These are phyloP conservation scores for Sakesphorus luctuosus DNA, from an alignment of 2,113 vertebrate species.

Conservation along the genomic window DNA sequence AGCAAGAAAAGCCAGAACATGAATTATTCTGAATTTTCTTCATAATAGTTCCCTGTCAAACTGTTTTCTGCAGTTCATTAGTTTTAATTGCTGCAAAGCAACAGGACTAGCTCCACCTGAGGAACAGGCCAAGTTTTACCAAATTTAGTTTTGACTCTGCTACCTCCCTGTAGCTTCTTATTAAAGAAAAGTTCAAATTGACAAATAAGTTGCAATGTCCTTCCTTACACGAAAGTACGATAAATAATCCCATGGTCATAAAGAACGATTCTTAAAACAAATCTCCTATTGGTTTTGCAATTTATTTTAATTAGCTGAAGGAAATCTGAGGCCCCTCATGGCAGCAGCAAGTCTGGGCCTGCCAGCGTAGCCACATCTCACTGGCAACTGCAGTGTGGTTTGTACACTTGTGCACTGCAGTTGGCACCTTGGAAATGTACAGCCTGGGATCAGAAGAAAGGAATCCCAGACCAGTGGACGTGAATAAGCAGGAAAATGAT, in stretches of 20 bases:
- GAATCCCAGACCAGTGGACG: not conserved
- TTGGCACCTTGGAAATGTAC: not conserved
- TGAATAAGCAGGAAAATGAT: not conserved
- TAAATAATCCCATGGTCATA: not conserved
- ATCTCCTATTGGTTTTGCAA: not conserved
- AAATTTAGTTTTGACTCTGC: not conserved
- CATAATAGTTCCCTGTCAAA: not conserved
- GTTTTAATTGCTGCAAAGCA: not conserved
- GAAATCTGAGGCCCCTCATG: not conserved
- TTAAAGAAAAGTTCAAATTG: not conserved
- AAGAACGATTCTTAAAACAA: not conserved
- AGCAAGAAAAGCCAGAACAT: not conserved
- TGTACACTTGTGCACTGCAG: fast-evolving
- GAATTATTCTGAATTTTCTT: not conserved
- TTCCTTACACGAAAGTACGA: not conserved
- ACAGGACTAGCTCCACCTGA: not conserved
- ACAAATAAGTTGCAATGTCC: not conserved
- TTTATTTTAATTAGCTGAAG: not conserved
- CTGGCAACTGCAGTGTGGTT: not conserved
- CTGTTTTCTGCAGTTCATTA: not conserved
- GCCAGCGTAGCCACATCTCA: not conserved
- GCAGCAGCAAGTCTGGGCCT: not conserved
- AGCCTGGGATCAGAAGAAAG: not conserved
- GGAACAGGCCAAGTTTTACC: not conserved
- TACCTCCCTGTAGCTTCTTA: not conserved